Evolutionary conservation across 2,888 invertebrate genomes (phyloP).

Genomic region (Ochropleura plecta): DNA sequence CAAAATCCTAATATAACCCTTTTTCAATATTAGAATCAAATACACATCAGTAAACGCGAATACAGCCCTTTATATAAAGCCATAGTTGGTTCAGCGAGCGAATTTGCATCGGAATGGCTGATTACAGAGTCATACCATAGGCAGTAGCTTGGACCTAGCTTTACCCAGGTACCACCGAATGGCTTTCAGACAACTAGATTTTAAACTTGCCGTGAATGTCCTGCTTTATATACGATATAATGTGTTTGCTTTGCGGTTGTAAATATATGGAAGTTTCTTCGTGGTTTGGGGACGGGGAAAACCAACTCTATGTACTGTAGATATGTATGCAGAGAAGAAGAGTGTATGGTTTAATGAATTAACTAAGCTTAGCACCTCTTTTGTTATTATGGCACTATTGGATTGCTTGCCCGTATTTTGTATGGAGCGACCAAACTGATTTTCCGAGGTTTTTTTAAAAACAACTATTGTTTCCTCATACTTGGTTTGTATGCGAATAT

Average conservation of each 20-base stretch:
- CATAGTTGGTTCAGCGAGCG: slow-evolving; percentile 87
- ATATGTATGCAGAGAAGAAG: neutral
- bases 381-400: neutral
- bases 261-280: slow-evolving; percentile 34
- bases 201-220: slow-evolving; percentile 69
- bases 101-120: slow-evolving; percentile 90
- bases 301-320: neutral
- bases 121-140: slow-evolving; percentile 87
- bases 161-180: slow-evolving; percentile 69
- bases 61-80: slow-evolving; percentile 82
- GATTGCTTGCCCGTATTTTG: no score
- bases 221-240: slow-evolving; percentile 65
- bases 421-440: no score
- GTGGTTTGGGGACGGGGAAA: slow-evolving; percentile 12
- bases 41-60: slow-evolving; percentile 64
- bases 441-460: neutral
- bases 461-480: neutral
- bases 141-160: slow-evolving; percentile 79
- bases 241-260: slow-evolving; percentile 53
- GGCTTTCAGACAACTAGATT: slow-evolving; percentile 71
- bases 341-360: neutral
- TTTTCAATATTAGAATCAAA: slow-evolving; percentile 56
- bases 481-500: neutral
- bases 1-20: neutral
- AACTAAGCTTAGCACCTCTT: neutral